Percentiles rank a stretch among this genome's conserved stretches.
These are phyloP conservation scores for Oligia fasciuncula DNA, from an alignment of 2,888 invertebrate species.

Conservation along the genomic window DNA sequence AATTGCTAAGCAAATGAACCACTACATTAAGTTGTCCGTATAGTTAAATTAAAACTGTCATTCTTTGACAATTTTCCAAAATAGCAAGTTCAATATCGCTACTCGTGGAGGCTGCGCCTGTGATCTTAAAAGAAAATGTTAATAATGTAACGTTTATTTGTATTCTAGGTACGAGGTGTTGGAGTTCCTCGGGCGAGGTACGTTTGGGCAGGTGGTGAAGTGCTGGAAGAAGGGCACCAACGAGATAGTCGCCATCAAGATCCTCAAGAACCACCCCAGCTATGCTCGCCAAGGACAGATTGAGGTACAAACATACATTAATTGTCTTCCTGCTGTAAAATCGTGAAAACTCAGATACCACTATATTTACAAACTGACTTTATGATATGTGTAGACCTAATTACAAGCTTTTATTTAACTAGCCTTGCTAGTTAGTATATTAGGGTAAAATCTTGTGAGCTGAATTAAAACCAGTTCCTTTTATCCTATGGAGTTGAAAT, in stretches of 20 bases:
- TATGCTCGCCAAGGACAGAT: conserved; percentile 99
- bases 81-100: neutral
- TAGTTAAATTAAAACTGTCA: neutral
- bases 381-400: neutral
- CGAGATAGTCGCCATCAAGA: conserved; percentile 99
- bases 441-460: neutral
- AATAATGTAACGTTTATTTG: neutral
- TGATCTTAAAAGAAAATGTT: neutral
- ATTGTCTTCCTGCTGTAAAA: neutral
- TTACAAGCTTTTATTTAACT: neutral
- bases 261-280: conserved; percentile 99
- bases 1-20: neutral
- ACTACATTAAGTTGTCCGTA: neutral
- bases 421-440: neutral
- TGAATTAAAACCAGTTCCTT: neutral
- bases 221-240: conserved; percentile 99
- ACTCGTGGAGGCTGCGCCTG: neutral
- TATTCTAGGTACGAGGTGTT: conserved; percentile 93
- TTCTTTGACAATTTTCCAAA: no score
- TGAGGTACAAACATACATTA: conserved; percentile 92
- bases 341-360: neutral
- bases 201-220: conserved; percentile 99
- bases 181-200: conserved; percentile 99
- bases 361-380: neutral
- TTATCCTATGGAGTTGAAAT: neutral